phyloP scores from a whole-genome alignment of 2,113 vertebrate genomes.

The Pteropus alecto region DNA sequence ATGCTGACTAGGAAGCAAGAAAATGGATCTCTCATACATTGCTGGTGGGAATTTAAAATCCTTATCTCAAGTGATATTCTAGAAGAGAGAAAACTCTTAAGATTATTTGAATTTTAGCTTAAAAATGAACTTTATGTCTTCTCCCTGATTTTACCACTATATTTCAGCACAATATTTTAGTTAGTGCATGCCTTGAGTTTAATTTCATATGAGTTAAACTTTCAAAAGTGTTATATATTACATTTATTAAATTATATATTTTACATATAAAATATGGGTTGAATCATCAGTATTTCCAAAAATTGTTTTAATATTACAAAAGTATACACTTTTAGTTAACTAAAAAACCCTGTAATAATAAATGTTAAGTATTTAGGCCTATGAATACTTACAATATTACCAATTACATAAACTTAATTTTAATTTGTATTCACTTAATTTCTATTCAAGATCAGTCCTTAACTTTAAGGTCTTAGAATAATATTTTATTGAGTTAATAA shows the following conservation, averaged over 20 bases:
- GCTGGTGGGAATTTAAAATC: not conserved
- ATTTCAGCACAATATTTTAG: not conserved
- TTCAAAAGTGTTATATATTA: not conserved
- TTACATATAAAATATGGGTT: not conserved
- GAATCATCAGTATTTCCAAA: not conserved
- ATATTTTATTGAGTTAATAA: constrained; percentile 19
- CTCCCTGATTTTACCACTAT: not conserved
- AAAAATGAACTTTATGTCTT: not conserved
- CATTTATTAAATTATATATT: not conserved
- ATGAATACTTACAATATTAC: not conserved
- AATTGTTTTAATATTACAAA: not conserved
- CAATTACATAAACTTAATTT: not conserved
- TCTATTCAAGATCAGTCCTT: not conserved
- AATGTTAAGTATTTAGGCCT: not conserved
- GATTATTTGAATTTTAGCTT: not conserved
- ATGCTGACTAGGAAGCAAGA: not conserved
- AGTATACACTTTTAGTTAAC: not conserved
- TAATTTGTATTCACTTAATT: not conserved
- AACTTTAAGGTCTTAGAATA: not conserved
- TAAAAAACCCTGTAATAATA: not conserved
- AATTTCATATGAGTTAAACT: not conserved
- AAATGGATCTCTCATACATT: not conserved
- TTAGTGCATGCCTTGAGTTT: not conserved
- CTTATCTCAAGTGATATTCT: not conserved
- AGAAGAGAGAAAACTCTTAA: not conserved